Conservation (phyloP, 2,113 vertebrate genomes). For the Piaya cayana region DNA sequence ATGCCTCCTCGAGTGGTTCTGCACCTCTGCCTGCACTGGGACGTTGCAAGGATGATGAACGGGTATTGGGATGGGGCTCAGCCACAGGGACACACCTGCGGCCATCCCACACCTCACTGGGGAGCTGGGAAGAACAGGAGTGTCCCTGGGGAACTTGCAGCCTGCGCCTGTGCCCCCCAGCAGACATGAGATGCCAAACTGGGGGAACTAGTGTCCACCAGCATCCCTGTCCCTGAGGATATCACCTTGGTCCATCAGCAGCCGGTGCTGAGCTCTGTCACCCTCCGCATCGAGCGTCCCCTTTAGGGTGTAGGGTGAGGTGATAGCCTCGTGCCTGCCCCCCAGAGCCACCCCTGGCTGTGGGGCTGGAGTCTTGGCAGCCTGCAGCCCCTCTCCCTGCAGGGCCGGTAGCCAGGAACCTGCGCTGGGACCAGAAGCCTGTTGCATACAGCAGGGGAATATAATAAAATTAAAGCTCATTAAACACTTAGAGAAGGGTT, state of each 20-base stretch:
- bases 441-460: neutral
- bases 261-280: neutral
- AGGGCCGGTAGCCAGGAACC: neutral
- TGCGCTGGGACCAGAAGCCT: neutral
- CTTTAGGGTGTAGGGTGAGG: neutral
- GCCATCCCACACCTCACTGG: accelerated
- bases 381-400: neutral
- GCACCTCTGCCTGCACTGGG: neutral
- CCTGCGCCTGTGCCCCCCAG: accelerated
- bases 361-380: neutral
- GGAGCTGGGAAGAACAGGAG: neutral
- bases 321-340: neutral
- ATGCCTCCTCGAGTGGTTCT: neutral
- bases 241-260: accelerated
- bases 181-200: neutral
- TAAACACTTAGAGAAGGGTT: conserved; percentile 59
- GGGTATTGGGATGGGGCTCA: neutral
- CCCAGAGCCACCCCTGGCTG: accelerated
- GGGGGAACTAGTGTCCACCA: accelerated
- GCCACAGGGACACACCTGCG: accelerated
- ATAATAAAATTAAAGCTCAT: conserved; percentile 46
- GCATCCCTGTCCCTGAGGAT: neutral
- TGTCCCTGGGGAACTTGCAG: neutral
- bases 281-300: too few relatives aligned
- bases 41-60: neutral